phyloP scores from a whole-genome alignment of 2,113 vertebrate species.

The Gallinago jamesoni region DNA sequence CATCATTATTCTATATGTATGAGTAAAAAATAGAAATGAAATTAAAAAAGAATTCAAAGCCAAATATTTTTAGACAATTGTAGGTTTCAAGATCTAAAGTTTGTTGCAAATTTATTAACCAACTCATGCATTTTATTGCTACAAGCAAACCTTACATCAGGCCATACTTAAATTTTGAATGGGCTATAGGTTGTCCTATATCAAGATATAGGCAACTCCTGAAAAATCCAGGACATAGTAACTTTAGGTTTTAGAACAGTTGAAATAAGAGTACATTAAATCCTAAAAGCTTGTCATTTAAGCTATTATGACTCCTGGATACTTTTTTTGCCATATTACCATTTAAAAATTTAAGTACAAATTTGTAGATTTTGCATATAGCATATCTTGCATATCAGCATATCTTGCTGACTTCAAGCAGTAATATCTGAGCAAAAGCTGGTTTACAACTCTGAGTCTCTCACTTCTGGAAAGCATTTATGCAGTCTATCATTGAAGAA shows the following conservation, averaged over 20 bases:
- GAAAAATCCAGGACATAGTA: neutral
- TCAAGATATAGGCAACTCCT: neutral
- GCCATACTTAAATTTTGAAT: neutral
- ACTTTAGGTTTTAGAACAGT: neutral
- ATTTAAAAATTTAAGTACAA: neutral
- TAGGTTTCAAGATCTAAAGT: neutral
- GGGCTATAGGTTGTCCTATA: neutral
- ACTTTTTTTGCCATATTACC: neutral
- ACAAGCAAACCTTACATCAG: neutral
- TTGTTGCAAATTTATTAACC: neutral
- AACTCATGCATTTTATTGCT: neutral
- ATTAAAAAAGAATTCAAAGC: neutral
- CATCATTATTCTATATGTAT: neutral
- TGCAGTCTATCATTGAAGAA: neutral
- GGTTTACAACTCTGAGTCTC: neutral
- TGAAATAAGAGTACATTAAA: neutral
- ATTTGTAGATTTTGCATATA: accelerated
- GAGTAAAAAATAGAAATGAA: neutral
- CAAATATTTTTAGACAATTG: neutral
- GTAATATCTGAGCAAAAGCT: neutral
- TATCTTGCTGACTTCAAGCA: neutral
- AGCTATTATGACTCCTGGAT: neutral
- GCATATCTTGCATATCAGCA: too few relatives aligned
- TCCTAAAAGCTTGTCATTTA: neutral
- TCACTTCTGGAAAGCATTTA: slow-evolving; percentile 11